Percentiles rank a stretch among this genome's conserved stretches.
Conservation (phyloP, 1,140 invertebrate species). For the Probaryconus sp. region DNA sequence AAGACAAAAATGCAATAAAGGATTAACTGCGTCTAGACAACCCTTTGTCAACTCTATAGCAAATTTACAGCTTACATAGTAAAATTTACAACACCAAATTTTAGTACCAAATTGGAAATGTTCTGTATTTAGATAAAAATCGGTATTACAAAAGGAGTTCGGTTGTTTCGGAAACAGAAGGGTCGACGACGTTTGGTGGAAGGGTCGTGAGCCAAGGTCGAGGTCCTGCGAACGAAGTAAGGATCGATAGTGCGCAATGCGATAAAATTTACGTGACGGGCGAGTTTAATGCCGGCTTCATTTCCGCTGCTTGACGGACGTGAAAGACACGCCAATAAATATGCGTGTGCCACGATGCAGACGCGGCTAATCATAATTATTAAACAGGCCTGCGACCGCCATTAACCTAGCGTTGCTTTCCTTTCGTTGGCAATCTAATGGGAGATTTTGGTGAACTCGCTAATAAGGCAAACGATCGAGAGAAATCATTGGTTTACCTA, state of each 20-base stretch:
- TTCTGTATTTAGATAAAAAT: slow-evolving; percentile 38
- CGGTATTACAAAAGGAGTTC: slow-evolving; percentile 15
- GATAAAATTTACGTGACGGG: slow-evolving; percentile 58
- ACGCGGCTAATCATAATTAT: slow-evolving; percentile 24
- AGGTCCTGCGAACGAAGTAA: slow-evolving; percentile 64
- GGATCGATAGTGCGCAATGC: slow-evolving; percentile 68
- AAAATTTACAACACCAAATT: too few relatives aligned
- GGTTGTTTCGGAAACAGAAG: slow-evolving; percentile 54
- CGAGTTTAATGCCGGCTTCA: slow-evolving; percentile 43
- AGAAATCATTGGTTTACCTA: too few relatives aligned
- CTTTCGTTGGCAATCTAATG: too few relatives aligned
- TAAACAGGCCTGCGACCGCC: slow-evolving; percentile 15
- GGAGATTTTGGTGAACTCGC: too few relatives aligned
- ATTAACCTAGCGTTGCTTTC: too few relatives aligned
- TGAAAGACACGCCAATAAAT: slow-evolving; percentile 33
- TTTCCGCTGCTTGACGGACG: slow-evolving; percentile 44
- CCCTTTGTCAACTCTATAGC: too few relatives aligned
- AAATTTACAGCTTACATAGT: too few relatives aligned
- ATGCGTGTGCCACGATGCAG: slow-evolving; percentile 13
- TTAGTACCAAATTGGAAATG: too few relatives aligned
- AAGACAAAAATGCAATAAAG: too few relatives aligned
- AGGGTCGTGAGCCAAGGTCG: slow-evolving; percentile 73
- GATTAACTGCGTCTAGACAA: too few relatives aligned
- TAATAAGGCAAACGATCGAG: too few relatives aligned
- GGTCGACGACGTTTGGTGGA: slow-evolving; percentile 62